These are phyloP conservation scores for Aphaenogaster ashmeadi DNA, from an alignment of 1,140 invertebrate species.

Conservation along the genomic window DNA sequence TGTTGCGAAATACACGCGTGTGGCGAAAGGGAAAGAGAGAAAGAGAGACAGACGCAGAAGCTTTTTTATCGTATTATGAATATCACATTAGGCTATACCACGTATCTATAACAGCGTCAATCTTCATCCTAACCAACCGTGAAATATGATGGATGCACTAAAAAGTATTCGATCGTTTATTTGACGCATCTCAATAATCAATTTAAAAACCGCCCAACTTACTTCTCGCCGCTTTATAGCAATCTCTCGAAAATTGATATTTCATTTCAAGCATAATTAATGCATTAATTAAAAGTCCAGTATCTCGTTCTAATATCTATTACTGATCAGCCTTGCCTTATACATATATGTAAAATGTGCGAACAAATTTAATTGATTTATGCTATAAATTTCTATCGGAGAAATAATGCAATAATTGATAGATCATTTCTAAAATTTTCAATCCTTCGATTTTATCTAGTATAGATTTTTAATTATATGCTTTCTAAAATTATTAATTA, in stretches of 20 bases:
- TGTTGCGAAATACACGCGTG: constrained; percentile 23
- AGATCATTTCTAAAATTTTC: background rate
- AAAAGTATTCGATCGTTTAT: constrained; percentile 52
- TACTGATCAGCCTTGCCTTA: background rate
- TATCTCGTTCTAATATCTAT: background rate
- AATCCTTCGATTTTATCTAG: background rate
- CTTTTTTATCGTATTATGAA: constrained; percentile 65
- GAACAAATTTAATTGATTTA: background rate
- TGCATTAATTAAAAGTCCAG: constrained; percentile 18
- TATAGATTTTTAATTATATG: background rate
- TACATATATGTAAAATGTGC: background rate
- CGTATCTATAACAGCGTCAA: constrained; percentile 62
- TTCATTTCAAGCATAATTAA: constrained; percentile 24
- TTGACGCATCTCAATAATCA: constrained; percentile 22
- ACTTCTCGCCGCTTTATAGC: constrained; percentile 7
- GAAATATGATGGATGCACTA: constrained; percentile 42
- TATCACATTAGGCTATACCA: constrained; percentile 67
- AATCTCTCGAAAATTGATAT: constrained; percentile 19
- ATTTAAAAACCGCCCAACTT: constrained; percentile 36
- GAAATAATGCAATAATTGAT: background rate
- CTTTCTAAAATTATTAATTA: constrained; percentile 2
- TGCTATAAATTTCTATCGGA: background rate
- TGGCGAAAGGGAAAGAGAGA: constrained; percentile 17
- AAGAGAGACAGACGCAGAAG: constrained; percentile 43
- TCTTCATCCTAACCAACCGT: constrained; percentile 55